Evolutionary conservation across 2,888 invertebrate species (phyloP), one percentile per base, ranked within the genome.

Genomic region (Mythimna albipuncta): DNA sequence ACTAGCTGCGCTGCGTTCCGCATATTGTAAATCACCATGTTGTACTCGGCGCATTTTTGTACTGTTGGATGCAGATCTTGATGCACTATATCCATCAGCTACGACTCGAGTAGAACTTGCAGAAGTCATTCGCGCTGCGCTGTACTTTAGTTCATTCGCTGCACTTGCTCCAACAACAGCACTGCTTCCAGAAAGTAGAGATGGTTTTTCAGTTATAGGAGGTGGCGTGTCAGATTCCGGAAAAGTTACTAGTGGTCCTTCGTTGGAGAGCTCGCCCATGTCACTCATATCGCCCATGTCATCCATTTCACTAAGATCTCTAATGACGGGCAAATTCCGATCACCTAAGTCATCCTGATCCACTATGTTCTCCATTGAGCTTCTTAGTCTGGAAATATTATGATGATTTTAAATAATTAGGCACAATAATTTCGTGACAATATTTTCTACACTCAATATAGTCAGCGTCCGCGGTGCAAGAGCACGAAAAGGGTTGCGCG

Each of bases 51-150:
- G 92, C 95, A 95, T 94, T 85, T 94, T 92, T 57, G 96, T 94
- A 75, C 95, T 95, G 86, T 96, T 96, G 7, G 96, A 95, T 61
- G 94, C 95, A 52, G 96, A 96, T 69, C 97, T 91, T 95, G 97
- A 94, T 47, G 98, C 98, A 93, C 98, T 98, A 93, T 97, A 98
- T 82, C 98, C 98, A 89, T 98, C 98, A 73, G 98, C 97, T 32
- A 98, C 97, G 52, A 98, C 98, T 93, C 98, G 98, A 0, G 98
- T 98, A 19, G 95, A 95, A 79, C 95, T 95, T 74, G 98, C 98
- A 69, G 98, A 98, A 79, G 98, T 98, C 93, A 97, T 97, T 85
- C 98, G 97, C 90, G 98, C 98, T 93, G 98, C 98, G 93, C 98
- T 98, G 91, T 98, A 98, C 92, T 98, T 98, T 82, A 98, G 95